These are phyloP conservation scores for Raja brachyura DNA, from an alignment of 2,113 vertebrate genomes.

Conservation along the genomic window DNA sequence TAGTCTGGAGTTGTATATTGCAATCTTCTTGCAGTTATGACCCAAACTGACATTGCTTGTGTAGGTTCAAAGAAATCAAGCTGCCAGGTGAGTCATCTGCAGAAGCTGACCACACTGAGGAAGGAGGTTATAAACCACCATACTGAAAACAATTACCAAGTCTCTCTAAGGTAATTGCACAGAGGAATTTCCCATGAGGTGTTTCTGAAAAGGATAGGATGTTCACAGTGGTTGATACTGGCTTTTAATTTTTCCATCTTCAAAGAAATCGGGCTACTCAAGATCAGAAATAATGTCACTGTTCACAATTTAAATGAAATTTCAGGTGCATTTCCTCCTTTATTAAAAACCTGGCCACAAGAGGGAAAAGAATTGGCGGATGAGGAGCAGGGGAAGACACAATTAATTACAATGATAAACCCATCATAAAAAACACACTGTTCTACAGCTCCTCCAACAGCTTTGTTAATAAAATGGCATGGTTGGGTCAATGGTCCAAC, in stretches of 20 bases:
- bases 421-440: not conserved
- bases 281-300: not conserved
- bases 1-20: not conserved
- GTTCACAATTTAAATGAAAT: not conserved
- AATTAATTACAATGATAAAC: not conserved
- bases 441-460: no score
- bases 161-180: not conserved
- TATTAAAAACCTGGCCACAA: not conserved
- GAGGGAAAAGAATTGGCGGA: no score
- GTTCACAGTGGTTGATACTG: not conserved
- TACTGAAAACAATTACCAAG: not conserved
- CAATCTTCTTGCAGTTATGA: not conserved
- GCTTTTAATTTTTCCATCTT: slow-evolving; percentile 18
- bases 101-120: slow-evolving; percentile 24
- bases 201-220: not conserved
- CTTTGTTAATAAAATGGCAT: not conserved
- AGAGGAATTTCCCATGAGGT: slow-evolving; percentile 26
- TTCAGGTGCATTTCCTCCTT: not conserved
- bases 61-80: not conserved
- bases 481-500: not conserved
- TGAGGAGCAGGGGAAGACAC: no score
- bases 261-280: not conserved
- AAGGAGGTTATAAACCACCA: slow-evolving; percentile 2
- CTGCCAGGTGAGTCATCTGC: slow-evolving; percentile 6
- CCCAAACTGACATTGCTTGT: slow-evolving; percentile 14